Conservation (phyloP, 2,888 invertebrate genomes). For the Quadroppia sp. region DNA sequence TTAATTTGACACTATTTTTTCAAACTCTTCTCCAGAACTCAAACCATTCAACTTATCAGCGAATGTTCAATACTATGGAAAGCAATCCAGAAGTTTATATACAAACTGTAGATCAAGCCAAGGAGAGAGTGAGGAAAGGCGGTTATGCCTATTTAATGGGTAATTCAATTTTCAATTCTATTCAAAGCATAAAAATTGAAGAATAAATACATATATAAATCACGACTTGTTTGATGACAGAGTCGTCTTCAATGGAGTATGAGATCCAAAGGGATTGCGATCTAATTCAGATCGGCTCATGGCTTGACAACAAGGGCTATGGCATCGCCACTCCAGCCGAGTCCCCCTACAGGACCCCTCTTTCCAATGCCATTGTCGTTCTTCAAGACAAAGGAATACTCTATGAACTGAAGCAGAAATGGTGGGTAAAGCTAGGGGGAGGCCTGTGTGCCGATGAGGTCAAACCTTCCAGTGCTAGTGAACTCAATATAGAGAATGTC, state of each 20-base stretch:
- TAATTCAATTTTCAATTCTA: neutral
- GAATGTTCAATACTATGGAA: conserved; percentile 56
- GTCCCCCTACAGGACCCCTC: conserved; percentile 86
- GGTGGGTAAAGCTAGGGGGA: conserved; percentile 75
- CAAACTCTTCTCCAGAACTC: conserved; percentile 51
- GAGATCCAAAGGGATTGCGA: conserved; percentile 56
- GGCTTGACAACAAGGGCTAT: conserved; percentile 49
- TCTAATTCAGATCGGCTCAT: conserved; percentile 54
- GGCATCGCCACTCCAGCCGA: conserved; percentile 58
- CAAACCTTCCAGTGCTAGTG: conserved; percentile 40
- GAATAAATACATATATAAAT: neutral
- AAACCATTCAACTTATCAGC: conserved; percentile 54
- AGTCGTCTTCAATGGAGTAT: conserved; percentile 58
- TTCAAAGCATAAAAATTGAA: too few relatives aligned
- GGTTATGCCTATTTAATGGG: conserved; percentile 57
- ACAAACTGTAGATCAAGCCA: conserved; percentile 62
- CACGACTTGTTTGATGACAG: conserved; percentile 46
- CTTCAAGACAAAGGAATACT: conserved; percentile 91
- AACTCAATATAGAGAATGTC: conserved; percentile 46
- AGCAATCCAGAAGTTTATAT: conserved; percentile 49
- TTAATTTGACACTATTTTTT: neutral
- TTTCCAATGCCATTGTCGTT: conserved; percentile 87
- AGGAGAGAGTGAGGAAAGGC: conserved; percentile 57
- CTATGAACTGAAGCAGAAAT: conserved; percentile 78
- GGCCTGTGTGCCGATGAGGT: conserved; percentile 41